Percentiles rank a stretch among this genome's conserved stretches.
phyloP scores from a whole-genome alignment of 2,888 invertebrate species.

The Scaptomyza caliginosa region DNA sequence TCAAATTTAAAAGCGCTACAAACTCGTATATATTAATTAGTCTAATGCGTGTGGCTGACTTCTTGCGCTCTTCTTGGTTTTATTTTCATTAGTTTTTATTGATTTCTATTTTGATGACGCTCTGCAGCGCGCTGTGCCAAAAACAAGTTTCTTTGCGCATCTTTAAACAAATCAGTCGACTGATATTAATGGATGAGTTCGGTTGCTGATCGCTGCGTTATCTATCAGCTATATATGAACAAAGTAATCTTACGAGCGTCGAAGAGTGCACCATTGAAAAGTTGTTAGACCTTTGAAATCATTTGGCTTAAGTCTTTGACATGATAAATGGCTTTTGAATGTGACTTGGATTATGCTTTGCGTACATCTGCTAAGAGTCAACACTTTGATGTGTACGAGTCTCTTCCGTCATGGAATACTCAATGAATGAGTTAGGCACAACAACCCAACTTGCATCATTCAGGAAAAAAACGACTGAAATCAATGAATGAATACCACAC shows the following conservation, averaged over 20 bases:
- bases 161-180: conserved; percentile 20
- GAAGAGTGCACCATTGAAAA: conserved; percentile 69
- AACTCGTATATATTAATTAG: conserved; percentile 72
- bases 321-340: conserved; percentile 74
- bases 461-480: not conserved
- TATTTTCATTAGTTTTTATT: conserved; percentile 53
- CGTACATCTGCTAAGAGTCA: conserved; percentile 74
- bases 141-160: conserved; percentile 44
- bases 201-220: conserved; percentile 6
- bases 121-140: conserved; percentile 41
- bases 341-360: conserved; percentile 65
- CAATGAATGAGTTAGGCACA: conserved; percentile 32
- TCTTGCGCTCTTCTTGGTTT: conserved; percentile 24
- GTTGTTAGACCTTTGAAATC: conserved; percentile 47
- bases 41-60: conserved; percentile 58
- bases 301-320: conserved; percentile 48
- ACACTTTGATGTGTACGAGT: conserved; percentile 54
- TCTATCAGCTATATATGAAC: conserved; percentile 5
- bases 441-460: conserved; percentile 2
- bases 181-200: conserved; percentile 39
- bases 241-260: conserved; percentile 29
- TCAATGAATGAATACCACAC: conserved; percentile 40
- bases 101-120: conserved; percentile 63
- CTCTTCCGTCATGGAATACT: conserved; percentile 68
- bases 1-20: conserved; percentile 51